Evolutionary conservation across 2,797 vertebrate genomes (phyloP).

Genomic region (Aselliscus stoliczkanus): DNA sequence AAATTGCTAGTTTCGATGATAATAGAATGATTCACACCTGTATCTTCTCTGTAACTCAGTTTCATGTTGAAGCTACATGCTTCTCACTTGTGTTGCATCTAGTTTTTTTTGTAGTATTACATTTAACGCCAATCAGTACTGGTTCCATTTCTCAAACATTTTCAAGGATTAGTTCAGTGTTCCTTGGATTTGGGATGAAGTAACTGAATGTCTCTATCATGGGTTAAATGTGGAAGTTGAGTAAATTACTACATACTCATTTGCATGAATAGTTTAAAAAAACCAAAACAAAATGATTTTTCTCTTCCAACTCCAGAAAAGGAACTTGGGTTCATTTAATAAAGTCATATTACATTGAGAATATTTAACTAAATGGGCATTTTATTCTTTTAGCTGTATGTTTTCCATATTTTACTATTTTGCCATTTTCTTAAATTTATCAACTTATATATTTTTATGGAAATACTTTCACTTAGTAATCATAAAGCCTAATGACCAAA

Average conservation of each 20-base stretch:
- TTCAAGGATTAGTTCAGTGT: neutral
- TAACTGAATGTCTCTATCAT: neutral
- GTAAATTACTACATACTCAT: neutral
- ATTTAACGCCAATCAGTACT: conserved; percentile 41
- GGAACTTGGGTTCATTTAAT: neutral
- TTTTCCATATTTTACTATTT: neutral
- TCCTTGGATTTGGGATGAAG: neutral
- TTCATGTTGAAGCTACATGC: conserved; percentile 41
- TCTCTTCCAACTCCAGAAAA: neutral
- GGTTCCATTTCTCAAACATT: neutral
- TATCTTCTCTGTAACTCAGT: neutral
- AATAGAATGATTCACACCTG: conserved; percentile 56
- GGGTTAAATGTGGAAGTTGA: neutral
- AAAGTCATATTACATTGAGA: neutral
- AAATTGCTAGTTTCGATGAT: conserved; percentile 57
- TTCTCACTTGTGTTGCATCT: conserved; percentile 7
- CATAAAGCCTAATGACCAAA: neutral
- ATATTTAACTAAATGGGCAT: neutral
- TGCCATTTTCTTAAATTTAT: neutral
- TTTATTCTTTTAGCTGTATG: neutral
- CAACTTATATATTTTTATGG: neutral
- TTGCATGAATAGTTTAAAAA: neutral
- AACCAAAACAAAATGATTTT: neutral
- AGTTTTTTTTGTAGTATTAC: neutral
- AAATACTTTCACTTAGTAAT: neutral